Percentiles rank a stretch among this genome's conserved stretches.
These are phyloP conservation scores for Lontra canadensis DNA, from an alignment of 2,113 vertebrate species.

Conservation along the genomic window DNA sequence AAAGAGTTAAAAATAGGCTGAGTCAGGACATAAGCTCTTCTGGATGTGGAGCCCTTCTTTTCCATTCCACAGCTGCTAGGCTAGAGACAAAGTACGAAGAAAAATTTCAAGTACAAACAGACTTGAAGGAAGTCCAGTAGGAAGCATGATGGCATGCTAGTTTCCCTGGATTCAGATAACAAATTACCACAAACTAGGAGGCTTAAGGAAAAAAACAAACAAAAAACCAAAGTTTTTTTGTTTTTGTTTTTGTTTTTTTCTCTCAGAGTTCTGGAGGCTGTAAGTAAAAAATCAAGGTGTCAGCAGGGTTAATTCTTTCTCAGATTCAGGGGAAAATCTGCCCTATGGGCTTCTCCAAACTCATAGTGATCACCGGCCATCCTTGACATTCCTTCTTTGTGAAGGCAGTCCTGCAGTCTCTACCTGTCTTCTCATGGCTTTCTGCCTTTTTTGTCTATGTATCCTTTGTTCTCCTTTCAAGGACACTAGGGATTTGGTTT, in stretches of 20 bases:
- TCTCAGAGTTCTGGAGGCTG: not conserved
- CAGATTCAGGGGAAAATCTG: not conserved
- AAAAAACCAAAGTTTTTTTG: too few relatives aligned
- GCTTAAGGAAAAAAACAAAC: not conserved
- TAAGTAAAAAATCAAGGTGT: not conserved
- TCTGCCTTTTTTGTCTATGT: not conserved
- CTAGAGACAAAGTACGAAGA: not conserved
- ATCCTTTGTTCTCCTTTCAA: not conserved
- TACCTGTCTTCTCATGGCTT: not conserved
- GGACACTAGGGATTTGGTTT: not conserved
- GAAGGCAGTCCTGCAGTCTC: not conserved
- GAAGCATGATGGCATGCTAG: not conserved
- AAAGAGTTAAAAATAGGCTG: not conserved
- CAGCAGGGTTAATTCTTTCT: not conserved
- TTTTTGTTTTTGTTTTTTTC: not conserved
- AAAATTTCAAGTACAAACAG: not conserved
- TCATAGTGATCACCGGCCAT: not conserved
- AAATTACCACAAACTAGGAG: not conserved
- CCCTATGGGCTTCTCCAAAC: accelerated
- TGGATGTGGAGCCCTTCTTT: not conserved
- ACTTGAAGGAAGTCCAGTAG: not conserved
- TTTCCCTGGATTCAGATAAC: not conserved
- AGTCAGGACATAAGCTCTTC: not conserved
- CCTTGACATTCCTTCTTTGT: not conserved
- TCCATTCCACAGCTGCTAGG: not conserved